A percentile compares a stretch with the other conserved stretches of the same genome.
phyloP scores from a whole-genome alignment of 2,113 vertebrate species.

The Todiramphus chloris region DNA sequence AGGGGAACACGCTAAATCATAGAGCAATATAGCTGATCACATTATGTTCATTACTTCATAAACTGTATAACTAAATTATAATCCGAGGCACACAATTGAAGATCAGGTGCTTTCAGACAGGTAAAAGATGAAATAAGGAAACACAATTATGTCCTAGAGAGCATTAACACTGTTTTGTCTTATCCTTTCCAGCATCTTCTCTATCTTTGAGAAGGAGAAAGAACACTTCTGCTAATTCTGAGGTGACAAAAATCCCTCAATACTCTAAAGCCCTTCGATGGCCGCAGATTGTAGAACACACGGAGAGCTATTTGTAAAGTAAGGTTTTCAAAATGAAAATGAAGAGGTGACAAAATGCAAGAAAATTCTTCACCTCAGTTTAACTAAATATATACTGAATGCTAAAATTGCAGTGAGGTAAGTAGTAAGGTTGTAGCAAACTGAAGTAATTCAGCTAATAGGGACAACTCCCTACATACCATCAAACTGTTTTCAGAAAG shows the following conservation, averaged over 20 bases:
- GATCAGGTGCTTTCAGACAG: background rate
- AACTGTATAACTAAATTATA: background rate
- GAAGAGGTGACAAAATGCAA: background rate
- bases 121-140: background rate
- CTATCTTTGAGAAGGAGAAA: background rate
- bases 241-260: background rate
- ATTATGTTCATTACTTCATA: background rate
- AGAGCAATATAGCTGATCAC: background rate
- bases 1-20: background rate
- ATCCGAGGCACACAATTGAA: background rate
- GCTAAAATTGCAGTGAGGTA: background rate
- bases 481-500: background rate
- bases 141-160: background rate
- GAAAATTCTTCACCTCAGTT: background rate
- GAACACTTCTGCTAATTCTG: background rate
- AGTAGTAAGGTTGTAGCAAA: background rate
- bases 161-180: background rate
- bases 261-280: background rate
- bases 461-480: background rate
- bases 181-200: background rate
- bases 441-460: background rate
- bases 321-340: background rate
- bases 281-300: background rate
- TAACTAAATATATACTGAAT: background rate
- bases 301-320: background rate